Evolutionary conservation across 2,113 vertebrate genomes (phyloP), one percentile per base, ranked within the genome.

Genomic region (Caranx ignobilis): DNA sequence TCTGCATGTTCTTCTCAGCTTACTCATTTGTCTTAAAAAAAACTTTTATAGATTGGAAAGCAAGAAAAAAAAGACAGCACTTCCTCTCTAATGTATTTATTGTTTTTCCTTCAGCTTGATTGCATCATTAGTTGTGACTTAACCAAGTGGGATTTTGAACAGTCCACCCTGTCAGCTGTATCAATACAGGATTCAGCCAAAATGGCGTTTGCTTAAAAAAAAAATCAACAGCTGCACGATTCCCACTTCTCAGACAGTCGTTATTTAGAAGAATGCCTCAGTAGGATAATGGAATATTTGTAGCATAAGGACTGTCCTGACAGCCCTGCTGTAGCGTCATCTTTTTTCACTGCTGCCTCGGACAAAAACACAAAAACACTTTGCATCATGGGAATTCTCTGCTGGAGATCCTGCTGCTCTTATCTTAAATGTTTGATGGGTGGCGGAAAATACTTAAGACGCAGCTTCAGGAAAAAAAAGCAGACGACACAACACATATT

Each of bases 391-490:
- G 43, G 31, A 75, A 79, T 8, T 48, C 26, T 68, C 69, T 35
- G 57, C 19, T 77, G 31, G 34, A 75, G 32, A 48, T 39, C 15
- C 13, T 62, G 47, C 35, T 69, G 21, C 50, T 67, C 21, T 39
- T 81, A 70, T 39, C 64, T 39, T 81, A 70, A 35, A 62, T 37
- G 15, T 77, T 66, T 80, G 11, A 72, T 13, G n/a, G 54, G 59
- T 78, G 73, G 26, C 48, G 59, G 18, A 69, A 78, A 90, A 83
- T 61, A 60, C 80, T 19, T 84, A 70, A 83, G 71, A 78, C 47
- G 43, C 19, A 77, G 54, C 47, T 50, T 26, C 26, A 26, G 26
- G 19, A 75, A 48, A 61, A 43, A 81, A 59, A 59, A 39, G 69
- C 35, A 65, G 63, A 83, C 82, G 85, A 81, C 41, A 61, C 67